Percentiles rank a stretch among this genome's conserved stretches.
Conservation (phyloP, 2,113 vertebrate genomes). For the Ophthalmolycus amberensis region DNA sequence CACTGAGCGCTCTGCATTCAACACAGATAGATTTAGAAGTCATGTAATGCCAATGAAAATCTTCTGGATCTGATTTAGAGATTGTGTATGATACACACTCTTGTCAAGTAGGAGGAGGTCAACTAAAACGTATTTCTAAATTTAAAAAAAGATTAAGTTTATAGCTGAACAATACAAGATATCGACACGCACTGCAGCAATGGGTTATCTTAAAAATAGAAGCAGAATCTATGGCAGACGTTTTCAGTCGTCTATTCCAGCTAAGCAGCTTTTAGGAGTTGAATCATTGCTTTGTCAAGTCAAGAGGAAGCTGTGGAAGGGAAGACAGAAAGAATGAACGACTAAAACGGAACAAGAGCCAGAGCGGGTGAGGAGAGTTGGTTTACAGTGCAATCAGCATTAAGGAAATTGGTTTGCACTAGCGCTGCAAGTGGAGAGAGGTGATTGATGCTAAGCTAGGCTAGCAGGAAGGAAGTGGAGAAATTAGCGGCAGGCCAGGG, state of each 20-base stretch:
- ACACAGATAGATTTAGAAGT: slow-evolving; percentile 29
- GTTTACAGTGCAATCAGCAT: slow-evolving; percentile 83
- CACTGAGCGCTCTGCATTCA: slow-evolving; percentile 30
- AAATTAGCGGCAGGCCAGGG: slow-evolving; percentile 77
- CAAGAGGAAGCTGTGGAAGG: slow-evolving; percentile 65
- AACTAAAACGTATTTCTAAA: slow-evolving; percentile 23
- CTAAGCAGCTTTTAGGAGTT: slow-evolving; percentile 43
- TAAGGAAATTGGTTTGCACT: slow-evolving; percentile 83
- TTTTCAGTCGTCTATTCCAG: slow-evolving; percentile 32
- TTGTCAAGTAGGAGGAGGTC: slow-evolving; percentile 10
- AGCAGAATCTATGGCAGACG: neutral
- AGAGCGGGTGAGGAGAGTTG: slow-evolving; percentile 74
- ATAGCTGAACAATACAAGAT: slow-evolving; percentile 17
- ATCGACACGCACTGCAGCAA: slow-evolving; percentile 13
- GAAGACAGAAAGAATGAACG: slow-evolving; percentile 67
- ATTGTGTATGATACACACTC: neutral
- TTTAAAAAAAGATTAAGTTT: slow-evolving; percentile 3
- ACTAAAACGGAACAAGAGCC: slow-evolving; percentile 66
- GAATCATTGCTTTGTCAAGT: slow-evolving; percentile 69
- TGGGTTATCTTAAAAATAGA: slow-evolving; percentile 16
- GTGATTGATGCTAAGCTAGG: slow-evolving; percentile 83
- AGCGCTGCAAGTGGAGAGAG: slow-evolving; percentile 65
- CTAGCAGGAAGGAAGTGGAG: slow-evolving; percentile 83
- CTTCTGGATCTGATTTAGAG: slow-evolving; percentile 1
- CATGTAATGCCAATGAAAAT: neutral